phyloP scores from a whole-genome alignment of 2,113 vertebrate genomes.

The Saimiri boliviensis region DNA sequence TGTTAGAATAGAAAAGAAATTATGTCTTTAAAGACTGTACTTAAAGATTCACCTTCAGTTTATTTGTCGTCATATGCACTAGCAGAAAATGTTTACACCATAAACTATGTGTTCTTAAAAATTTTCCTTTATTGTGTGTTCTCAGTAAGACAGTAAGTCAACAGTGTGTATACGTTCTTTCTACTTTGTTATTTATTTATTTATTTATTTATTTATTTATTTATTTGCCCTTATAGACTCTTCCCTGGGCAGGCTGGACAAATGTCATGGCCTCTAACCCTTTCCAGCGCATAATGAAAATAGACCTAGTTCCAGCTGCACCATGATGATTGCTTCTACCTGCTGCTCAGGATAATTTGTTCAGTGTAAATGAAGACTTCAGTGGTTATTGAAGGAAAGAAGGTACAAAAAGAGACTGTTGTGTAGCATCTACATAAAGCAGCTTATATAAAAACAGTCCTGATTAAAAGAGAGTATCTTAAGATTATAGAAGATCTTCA shows the following conservation, averaged over 20 bases:
- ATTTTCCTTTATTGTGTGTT: slow-evolving; percentile 46
- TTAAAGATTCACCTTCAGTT: not conserved
- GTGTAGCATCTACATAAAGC: slow-evolving; percentile 49
- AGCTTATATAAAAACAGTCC: slow-evolving; percentile 57
- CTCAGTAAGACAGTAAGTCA: slow-evolving; percentile 47
- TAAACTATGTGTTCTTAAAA: not conserved
- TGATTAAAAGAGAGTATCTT: slow-evolving; percentile 19
- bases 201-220: slow-evolving; percentile 55
- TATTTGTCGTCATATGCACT: not conserved
- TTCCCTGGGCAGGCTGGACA: slow-evolving; percentile 68
- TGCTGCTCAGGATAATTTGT: slow-evolving; percentile 83
- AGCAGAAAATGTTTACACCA: not conserved
- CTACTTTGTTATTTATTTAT: slow-evolving; percentile 5
- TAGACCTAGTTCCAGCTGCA: slow-evolving; percentile 78
- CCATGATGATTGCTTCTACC: slow-evolving; percentile 80
- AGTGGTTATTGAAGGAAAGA: slow-evolving; percentile 63
- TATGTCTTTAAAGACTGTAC: not conserved
- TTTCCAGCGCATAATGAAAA: slow-evolving; percentile 77
- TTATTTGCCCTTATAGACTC: slow-evolving; percentile 60
- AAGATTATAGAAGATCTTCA: slow-evolving; percentile 12
- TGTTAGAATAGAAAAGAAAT: not conserved
- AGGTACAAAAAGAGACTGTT: slow-evolving; percentile 54
- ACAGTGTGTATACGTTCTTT: not conserved
- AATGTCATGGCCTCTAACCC: slow-evolving; percentile 76
- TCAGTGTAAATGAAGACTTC: slow-evolving; percentile 82